Evolutionary conservation across 2,113 vertebrate genomes (phyloP).

Genomic region (Trogon surrucura): DNA sequence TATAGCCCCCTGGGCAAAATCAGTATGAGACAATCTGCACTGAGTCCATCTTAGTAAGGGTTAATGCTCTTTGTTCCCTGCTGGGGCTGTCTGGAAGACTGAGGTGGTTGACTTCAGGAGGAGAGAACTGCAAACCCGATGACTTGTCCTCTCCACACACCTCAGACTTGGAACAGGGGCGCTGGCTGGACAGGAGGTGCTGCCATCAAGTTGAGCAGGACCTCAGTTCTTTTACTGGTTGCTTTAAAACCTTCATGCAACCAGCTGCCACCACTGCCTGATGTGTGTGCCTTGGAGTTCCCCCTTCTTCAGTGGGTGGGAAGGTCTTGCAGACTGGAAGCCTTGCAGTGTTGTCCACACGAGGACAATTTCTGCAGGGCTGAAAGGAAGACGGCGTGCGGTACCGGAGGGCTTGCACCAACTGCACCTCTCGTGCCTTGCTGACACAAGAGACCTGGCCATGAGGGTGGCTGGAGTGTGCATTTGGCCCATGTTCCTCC

Average conservation of each 20-base stretch:
- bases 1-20: neutral
- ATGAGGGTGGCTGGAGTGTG: neutral
- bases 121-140: fast-evolving
- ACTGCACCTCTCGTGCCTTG: too few relatives aligned
- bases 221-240: neutral
- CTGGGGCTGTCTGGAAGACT: too few relatives aligned
- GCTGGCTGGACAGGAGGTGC: neutral
- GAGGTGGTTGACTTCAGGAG: neutral
- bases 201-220: neutral
- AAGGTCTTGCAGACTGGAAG: neutral
- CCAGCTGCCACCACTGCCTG: neutral
- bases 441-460: neutral
- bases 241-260: neutral
- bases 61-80: neutral
- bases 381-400: neutral
- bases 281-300: neutral
- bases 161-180: neutral
- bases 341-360: neutral
- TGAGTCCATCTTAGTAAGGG: neutral
- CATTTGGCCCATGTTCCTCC: neutral
- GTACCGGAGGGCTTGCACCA: neutral
- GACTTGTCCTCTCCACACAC: neutral
- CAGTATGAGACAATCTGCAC: neutral
- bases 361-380: neutral
- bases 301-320: neutral